Conservation (phyloP, 1,140 invertebrate genomes). For the Aphelinus atriplicis region DNA sequence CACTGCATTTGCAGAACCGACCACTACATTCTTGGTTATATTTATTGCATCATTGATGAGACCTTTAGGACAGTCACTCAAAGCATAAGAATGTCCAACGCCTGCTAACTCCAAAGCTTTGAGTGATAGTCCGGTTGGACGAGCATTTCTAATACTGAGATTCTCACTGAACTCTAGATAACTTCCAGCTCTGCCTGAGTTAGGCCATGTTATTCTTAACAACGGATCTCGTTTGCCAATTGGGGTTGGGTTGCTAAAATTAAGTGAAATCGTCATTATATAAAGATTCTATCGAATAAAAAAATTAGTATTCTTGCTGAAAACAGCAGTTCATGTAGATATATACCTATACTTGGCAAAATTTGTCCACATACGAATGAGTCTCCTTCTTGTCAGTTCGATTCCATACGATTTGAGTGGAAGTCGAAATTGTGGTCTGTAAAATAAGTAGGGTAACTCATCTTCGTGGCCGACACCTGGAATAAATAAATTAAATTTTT, state of each 20-base stretch:
- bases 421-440: background rate
- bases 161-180: constrained; percentile 14
- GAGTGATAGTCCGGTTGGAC: background rate
- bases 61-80: constrained; percentile 8
- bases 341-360: constrained; percentile 26
- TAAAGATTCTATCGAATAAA: background rate
- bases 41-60: background rate
- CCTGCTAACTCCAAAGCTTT: background rate
- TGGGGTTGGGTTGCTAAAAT: constrained; percentile 22
- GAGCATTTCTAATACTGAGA: background rate
- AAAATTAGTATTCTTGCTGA: background rate
- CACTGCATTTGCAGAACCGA: too few relatives aligned
- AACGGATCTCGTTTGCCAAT: background rate
- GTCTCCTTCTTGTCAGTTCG: constrained; percentile 2
- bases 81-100: constrained; percentile 4
- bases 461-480: constrained; percentile 24
- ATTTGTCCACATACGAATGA: constrained; percentile 12
- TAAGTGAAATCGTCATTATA: background rate
- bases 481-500: background rate
- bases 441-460: constrained; percentile 24
- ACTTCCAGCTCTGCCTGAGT: background rate
- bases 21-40: background rate
- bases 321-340: background rate
- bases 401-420: background rate
- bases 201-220: constrained; percentile 16